Evolutionary conservation across 2,888 invertebrate genomes (phyloP), one percentile per base, ranked within the genome.

Genomic region (Cosmia pyralina): DNA sequence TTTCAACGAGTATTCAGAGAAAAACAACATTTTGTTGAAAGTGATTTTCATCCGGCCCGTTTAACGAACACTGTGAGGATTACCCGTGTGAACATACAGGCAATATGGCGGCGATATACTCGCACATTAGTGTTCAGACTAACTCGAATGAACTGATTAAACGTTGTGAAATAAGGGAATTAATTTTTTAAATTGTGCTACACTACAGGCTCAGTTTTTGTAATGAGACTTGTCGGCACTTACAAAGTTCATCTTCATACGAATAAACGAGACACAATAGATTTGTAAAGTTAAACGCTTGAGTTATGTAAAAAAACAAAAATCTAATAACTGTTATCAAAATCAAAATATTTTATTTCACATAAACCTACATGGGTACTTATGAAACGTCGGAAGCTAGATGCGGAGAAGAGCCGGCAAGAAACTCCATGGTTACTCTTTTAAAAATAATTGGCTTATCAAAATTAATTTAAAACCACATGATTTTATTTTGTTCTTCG

Each of bases 11-110:
- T 44, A 50, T 60, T 41, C 65, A 53, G 44, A 5, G 19, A 60
- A 46, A 44, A 58, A 46, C 50, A 62, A 68, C 11, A 57, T 53
- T 55, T 67, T 41, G 62, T 70, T 38, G 28, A 53, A 80, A 64
- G 53, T 82, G 38, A 69, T 65, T 65, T 65, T 28, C 64, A 58
- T 41, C 17, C 28, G 57, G 69, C 62, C 19, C 38, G 22, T 58
- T 70, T 75, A 79, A 80, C 77, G 71, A 69, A 55, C 64, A 52
- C 48, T 68, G 71, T 82, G 75, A 68, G 85, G 83, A 83, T 85
- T 85, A 77, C 46, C 15, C n/a, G 69, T 60, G 71, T 46, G 41
- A 67, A 59, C 68, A 48, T 28, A 69, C 68, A 22, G 19, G 19
- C 67, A 68, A 69, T 41, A 80, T 65, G 77, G 63, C 69, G n/a